phyloP scores from a whole-genome alignment of 1,140 invertebrate species.

The Archegozetes longisetosus region DNA sequence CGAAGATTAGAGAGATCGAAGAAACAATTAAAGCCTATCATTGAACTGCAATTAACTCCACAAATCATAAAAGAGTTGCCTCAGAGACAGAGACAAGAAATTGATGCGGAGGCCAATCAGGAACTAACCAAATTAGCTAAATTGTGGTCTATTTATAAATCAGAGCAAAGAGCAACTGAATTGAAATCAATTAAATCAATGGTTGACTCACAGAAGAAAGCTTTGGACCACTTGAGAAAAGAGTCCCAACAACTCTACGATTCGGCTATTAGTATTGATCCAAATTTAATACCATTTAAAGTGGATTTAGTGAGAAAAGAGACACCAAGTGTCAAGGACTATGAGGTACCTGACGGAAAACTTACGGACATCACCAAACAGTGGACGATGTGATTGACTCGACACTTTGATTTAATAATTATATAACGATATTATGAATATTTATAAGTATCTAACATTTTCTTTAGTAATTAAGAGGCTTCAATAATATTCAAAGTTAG shows the following conservation, averaged over 20 bases:
- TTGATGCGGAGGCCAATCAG: not conserved
- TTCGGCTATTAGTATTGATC: slow-evolving; percentile 59
- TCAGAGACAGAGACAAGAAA: slow-evolving; percentile 5
- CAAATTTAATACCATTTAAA: slow-evolving; percentile 44
- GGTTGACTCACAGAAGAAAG: slow-evolving; percentile 48
- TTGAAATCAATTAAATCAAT: slow-evolving; percentile 48
- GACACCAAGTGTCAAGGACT: slow-evolving; percentile 60
- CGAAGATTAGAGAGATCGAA: slow-evolving; percentile 50
- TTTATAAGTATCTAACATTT: too few relatives aligned
- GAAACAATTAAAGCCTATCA: slow-evolving; percentile 59
- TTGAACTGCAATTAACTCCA: slow-evolving; percentile 54
- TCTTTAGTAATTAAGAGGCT: too few relatives aligned
- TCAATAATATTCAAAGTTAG: too few relatives aligned
- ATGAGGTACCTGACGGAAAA: slow-evolving; percentile 61
- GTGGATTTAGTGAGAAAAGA: slow-evolving; percentile 45
- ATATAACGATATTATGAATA: too few relatives aligned
- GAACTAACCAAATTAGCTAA: not conserved
- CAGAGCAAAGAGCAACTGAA: slow-evolving; percentile 41
- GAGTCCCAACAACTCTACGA: slow-evolving; percentile 66
- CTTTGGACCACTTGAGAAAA: slow-evolving; percentile 51
- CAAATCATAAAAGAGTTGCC: slow-evolving; percentile 38
- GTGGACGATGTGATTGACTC: slow-evolving; percentile 34
- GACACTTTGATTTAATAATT: not conserved
- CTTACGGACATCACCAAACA: slow-evolving; percentile 62
- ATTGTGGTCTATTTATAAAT: slow-evolving; percentile 52